Conservation (phyloP, 2,797 vertebrate genomes). For the Oreochromis mossambicus region DNA sequence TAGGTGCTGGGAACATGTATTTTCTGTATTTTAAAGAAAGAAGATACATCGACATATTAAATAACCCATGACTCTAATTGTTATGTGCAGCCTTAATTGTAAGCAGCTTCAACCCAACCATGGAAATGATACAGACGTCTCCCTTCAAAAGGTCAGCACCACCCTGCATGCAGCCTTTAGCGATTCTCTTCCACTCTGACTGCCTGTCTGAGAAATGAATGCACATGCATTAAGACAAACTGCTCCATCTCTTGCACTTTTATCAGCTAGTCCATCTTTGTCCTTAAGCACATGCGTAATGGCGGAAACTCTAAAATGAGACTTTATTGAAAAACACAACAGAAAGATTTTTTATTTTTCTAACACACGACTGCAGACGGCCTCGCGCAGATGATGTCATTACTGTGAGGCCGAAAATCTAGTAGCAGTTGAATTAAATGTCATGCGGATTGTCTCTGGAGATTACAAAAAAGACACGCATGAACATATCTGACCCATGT, state of each 20-base stretch:
- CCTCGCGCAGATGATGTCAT: neutral
- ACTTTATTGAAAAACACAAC: neutral
- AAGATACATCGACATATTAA: neutral
- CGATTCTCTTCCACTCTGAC: neutral
- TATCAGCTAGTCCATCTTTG: neutral
- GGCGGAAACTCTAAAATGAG: neutral
- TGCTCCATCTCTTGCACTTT: neutral
- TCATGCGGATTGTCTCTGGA: neutral
- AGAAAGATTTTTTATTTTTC: neutral
- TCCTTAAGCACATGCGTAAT: neutral
- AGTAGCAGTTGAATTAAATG: neutral
- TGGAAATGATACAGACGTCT: constrained; percentile 6
- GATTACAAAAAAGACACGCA: neutral
- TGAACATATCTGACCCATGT: neutral
- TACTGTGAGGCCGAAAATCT: neutral
- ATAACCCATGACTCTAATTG: neutral
- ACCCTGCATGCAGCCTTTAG: constrained; percentile 15
- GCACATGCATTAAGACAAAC: constrained; percentile 2
- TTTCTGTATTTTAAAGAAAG: neutral
- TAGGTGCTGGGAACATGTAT: neutral
- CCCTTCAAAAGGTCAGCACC: constrained; percentile 36
- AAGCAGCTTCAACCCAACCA: neutral
- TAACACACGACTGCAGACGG: neutral
- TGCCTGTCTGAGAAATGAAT: constrained; percentile 8
- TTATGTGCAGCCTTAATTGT: neutral